Evolutionary conservation across 1,140 invertebrate species (phyloP).

Genomic region (Cardiocondyla obscurior): DNA sequence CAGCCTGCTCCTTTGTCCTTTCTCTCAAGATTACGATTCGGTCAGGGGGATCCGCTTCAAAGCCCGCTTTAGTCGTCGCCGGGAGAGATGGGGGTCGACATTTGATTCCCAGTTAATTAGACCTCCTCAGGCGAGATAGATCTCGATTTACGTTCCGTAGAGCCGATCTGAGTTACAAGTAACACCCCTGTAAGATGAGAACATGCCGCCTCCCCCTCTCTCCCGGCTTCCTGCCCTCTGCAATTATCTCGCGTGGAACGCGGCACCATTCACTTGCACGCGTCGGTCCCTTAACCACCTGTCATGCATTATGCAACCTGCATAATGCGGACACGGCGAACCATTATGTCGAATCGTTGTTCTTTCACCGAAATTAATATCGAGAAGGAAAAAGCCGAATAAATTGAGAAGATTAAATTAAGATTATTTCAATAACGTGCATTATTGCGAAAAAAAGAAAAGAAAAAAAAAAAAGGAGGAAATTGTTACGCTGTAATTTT

Average conservation of each 20-base stretch:
- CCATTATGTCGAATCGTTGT: background rate
- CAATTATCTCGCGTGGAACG: slow-evolving; percentile 18
- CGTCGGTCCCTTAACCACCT: background rate
- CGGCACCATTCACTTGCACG: slow-evolving; percentile 23
- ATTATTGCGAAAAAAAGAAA: background rate
- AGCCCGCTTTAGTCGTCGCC: background rate
- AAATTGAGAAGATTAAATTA: background rate
- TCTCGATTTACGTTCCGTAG: slow-evolving; percentile 53
- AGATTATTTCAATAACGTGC: background rate
- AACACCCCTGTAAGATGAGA: slow-evolving; percentile 14
- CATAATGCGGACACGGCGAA: background rate
- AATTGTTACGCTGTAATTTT: too few relatives aligned
- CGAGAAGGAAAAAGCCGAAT: background rate
- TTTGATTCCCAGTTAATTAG: slow-evolving; percentile 68
- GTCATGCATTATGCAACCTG: slow-evolving; percentile 31
- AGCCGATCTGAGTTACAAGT: slow-evolving; percentile 16
- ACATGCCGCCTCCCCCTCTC: background rate
- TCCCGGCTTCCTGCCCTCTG: background rate
- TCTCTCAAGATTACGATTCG: slow-evolving; percentile 27
- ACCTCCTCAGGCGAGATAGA: background rate
- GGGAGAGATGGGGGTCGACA: background rate
- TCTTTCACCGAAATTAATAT: background rate
- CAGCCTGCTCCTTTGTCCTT: slow-evolving; percentile 39
- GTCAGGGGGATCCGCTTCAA: slow-evolving; percentile 35
- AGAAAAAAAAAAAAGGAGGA: too few relatives aligned